Percentiles rank a stretch among this genome's conserved stretches.
Conservation (phyloP, 2,113 vertebrate species). For the Aspiorhynchus laticeps region DNA sequence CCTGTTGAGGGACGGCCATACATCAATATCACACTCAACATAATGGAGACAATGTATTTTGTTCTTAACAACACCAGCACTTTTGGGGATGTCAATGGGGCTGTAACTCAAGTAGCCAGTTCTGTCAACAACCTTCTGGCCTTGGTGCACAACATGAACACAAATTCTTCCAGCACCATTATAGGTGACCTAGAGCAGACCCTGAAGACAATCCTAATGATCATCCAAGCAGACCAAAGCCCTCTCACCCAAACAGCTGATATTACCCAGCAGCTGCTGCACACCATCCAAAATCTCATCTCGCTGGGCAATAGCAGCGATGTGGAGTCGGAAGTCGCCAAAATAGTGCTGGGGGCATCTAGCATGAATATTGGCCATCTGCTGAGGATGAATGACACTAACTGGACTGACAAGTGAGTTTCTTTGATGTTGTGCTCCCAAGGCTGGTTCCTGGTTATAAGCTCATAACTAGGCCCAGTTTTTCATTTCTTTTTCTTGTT, state of each 20-base stretch:
- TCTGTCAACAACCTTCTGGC: constrained; percentile 52
- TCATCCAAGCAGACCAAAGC: constrained; percentile 8
- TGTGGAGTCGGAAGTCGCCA: constrained; percentile 38
- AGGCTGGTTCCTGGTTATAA: constrained; percentile 10
- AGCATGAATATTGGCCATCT: constrained; percentile 46
- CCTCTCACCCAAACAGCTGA: constrained; percentile 27
- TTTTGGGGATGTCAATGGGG: constrained; percentile 9
- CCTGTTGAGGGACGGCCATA: constrained; percentile 43
- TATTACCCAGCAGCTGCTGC: constrained; percentile 49
- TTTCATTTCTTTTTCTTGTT: not conserved
- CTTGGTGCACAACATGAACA: constrained; percentile 25
- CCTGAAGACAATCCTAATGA: constrained; percentile 42
- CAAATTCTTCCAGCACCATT: constrained; percentile 7
- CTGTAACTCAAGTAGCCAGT: constrained; percentile 11
- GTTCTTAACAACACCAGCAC: constrained; percentile 47
- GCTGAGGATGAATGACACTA: constrained; percentile 54
- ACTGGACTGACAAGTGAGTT: constrained; percentile 61
- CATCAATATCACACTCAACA: constrained; percentile 47
- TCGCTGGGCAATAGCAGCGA: constrained; percentile 33
- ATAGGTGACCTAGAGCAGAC: constrained; percentile 45
- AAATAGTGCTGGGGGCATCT: constrained; percentile 33
- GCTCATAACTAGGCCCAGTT: constrained; percentile 12
- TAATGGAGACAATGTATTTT: constrained; percentile 49
- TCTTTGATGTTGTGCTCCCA: constrained; percentile 14
- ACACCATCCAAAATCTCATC: constrained; percentile 45